Percentiles rank a stretch among this genome's conserved stretches.
Conservation (phyloP, 2,113 vertebrate species). For the Anolis sagrei region DNA sequence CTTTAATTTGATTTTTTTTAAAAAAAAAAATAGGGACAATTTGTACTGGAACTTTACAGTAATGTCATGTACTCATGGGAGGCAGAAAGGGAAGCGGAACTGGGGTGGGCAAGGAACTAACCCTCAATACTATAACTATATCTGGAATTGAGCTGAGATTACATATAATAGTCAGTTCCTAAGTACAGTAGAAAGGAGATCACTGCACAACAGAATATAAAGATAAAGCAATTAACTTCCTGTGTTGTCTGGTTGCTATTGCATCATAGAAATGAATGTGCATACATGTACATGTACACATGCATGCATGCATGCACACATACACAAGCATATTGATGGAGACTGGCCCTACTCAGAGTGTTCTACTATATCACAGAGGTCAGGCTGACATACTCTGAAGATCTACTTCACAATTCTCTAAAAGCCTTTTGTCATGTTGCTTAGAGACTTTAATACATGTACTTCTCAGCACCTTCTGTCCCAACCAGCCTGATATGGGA, state of each 20-base stretch:
- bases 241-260: neutral
- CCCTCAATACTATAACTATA: neutral
- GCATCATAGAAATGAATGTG: neutral
- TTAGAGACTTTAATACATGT: conserved; percentile 44
- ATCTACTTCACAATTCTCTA: conserved; percentile 56
- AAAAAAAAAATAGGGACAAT: neutral
- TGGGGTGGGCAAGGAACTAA: neutral
- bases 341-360: conserved; percentile 52
- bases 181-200: conserved; percentile 37
- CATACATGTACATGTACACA: too few species aligned
- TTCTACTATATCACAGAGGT: conserved; percentile 53
- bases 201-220: conserved; percentile 29
- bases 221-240: neutral
- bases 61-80: neutral
- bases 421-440: conserved; percentile 54
- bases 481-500: conserved; percentile 48
- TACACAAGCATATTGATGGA: neutral
- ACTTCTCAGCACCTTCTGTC: conserved; percentile 43
- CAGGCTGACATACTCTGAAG: conserved; percentile 61
- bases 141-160: neutral
- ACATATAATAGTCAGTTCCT: neutral
- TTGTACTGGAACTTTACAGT: neutral
- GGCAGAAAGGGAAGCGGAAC: neutral
- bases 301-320: too few species aligned
- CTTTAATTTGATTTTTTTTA: neutral